These are phyloP conservation scores for Aurelia aurita DNA, from an alignment of 30 jellyfish, hydroid and myxozoan species.

Conservation along the genomic window DNA sequence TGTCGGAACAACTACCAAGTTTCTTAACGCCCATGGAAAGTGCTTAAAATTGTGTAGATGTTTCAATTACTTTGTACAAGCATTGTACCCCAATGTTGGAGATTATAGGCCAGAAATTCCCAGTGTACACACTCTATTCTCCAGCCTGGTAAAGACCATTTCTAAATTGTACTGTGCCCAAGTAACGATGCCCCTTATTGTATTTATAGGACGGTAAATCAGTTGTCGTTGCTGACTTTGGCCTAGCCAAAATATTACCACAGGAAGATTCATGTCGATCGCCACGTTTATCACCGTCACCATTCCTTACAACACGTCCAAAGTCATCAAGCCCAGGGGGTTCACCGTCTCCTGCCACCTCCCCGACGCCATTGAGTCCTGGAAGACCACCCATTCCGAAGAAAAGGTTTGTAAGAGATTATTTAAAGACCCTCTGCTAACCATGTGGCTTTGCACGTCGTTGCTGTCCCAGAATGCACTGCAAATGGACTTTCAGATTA, in stretches of 20 bases:
- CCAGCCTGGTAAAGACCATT: too few relatives aligned
- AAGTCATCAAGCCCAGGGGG: neutral
- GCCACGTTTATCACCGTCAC: conserved; percentile 45
- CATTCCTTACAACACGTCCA: neutral
- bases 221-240: conserved; percentile 93
- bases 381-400: conserved; percentile 50
- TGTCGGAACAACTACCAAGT: neutral
- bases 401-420: conserved; percentile 31
- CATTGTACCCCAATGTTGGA: too few relatives aligned
- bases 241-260: conserved; percentile 80
- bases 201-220: conserved; percentile 43
- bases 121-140: too few relatives aligned
- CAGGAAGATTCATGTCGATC: conserved; percentile 61
- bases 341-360: neutral
- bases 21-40: neutral
- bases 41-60: too few relatives aligned
- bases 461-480: too few relatives aligned
- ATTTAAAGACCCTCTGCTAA: too few relatives aligned
- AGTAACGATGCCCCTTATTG: too few relatives aligned
- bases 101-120: too few relatives aligned
- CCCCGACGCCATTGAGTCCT: conserved; percentile 66
- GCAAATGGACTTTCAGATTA: too few relatives aligned
- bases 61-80: too few relatives aligned
- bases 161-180: too few relatives aligned
- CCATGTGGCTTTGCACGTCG: too few relatives aligned